These are phyloP conservation scores for Campoletis raptor DNA, from an alignment of 2,888 invertebrate genomes.

Conservation along the genomic window DNA sequence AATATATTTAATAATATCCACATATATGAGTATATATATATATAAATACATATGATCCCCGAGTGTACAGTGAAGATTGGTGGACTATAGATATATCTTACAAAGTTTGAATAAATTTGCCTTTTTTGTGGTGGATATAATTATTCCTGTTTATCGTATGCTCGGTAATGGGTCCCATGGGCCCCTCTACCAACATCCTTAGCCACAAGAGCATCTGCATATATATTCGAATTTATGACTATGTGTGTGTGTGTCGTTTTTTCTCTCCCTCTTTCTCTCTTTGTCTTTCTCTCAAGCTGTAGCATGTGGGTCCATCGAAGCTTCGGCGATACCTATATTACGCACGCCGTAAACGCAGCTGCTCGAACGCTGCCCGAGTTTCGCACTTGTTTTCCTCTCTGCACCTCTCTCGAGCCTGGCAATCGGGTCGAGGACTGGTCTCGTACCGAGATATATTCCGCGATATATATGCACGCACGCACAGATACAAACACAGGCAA, in stretches of 20 bases:
- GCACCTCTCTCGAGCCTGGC: conserved; percentile 42
- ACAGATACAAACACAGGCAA: conserved; percentile 47
- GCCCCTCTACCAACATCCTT: conserved; percentile 26
- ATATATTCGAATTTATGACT: conserved; percentile 45
- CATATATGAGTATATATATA: not conserved
- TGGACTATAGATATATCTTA: not conserved
- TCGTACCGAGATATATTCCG: conserved; percentile 48
- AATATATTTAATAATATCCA: not conserved
- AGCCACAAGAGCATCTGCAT: conserved; percentile 26
- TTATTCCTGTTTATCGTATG: conserved; percentile 66
- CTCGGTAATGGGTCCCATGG: conserved; percentile 60
- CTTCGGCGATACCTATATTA: conserved; percentile 57
- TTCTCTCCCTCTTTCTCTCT: conserved; percentile 38
- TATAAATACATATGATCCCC: not conserved
- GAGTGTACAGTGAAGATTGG: not conserved
- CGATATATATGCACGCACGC: conserved; percentile 21
- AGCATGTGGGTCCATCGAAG: conserved; percentile 39
- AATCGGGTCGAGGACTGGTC: conserved; percentile 63
- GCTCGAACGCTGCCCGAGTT: conserved; percentile 60
- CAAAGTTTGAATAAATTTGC: conserved; percentile 66
- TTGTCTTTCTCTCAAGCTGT: conserved; percentile 7
- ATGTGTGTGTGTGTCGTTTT: conserved; percentile 22
- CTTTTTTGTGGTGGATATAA: conserved; percentile 65
- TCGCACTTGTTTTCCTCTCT: conserved; percentile 55
- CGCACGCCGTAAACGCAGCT: conserved; percentile 60